phyloP scores from a whole-genome alignment of 2,113 vertebrate genomes.

The Corythaixoides concolor region DNA sequence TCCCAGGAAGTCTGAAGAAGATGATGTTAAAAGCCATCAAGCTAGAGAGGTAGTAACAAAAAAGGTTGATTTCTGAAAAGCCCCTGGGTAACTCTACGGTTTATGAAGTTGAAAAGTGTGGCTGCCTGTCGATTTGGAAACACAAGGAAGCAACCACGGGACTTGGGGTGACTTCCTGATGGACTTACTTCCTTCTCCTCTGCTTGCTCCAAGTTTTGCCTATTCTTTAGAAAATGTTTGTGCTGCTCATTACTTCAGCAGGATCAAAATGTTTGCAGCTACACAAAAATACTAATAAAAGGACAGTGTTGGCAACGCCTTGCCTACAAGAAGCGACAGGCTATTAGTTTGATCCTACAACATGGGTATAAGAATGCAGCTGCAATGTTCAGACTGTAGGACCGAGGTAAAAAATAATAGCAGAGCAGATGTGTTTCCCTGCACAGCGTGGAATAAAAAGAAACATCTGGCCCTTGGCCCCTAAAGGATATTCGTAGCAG shows the following conservation, averaged over 20 bases:
- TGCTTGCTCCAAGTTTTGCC: not conserved
- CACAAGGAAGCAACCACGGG: not conserved
- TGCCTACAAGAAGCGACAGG: not conserved
- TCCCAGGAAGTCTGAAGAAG: not conserved
- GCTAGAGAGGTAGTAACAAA: not conserved
- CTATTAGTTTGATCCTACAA: not conserved
- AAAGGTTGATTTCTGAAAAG: not conserved
- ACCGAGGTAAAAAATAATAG: conserved; percentile 27
- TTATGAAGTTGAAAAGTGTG: not conserved
- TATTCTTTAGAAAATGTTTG: not conserved
- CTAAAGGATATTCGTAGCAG: conserved; percentile 22
- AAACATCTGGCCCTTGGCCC: conserved; percentile 58
- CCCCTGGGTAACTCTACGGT: not conserved
- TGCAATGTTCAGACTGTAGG: not conserved
- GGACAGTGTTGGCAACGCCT: not conserved
- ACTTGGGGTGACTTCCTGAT: not conserved
- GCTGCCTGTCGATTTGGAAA: not conserved
- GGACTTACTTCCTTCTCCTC: not conserved
- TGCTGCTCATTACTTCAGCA: not conserved
- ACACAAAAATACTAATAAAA: not conserved
- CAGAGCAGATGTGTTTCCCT: conserved; percentile 35
- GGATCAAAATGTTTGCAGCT: not conserved
- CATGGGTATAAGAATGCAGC: not conserved
- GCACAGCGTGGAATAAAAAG: conserved; percentile 24
- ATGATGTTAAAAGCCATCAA: not conserved